Evolutionary conservation across 2,888 invertebrate genomes (phyloP).

Genomic region (Heliconius sara): DNA sequence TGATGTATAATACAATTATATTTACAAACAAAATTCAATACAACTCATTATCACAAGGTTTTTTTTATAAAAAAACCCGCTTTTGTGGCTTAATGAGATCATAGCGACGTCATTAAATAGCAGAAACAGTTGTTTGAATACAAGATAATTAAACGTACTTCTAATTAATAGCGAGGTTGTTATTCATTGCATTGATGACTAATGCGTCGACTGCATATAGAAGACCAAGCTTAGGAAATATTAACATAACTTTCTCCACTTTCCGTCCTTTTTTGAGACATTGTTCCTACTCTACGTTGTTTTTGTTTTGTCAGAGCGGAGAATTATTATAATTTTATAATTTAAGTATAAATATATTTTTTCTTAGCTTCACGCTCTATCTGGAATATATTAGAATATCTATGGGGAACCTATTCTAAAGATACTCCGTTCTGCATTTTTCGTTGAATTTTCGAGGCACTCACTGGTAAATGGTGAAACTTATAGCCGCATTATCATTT

Average conservation of each 20-base stretch:
- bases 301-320: neutral
- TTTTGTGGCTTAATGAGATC: slow-evolving; percentile 44
- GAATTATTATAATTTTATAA: too few species aligned
- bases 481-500: too few species aligned
- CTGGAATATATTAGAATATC: too few species aligned
- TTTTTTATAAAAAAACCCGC: slow-evolving; percentile 2
- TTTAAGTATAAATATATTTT: too few species aligned
- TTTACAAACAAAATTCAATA: slow-evolving; percentile 10
- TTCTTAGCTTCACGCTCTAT: too few species aligned
- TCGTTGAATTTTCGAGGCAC: too few species aligned
- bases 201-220: neutral
- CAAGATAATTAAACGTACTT: slow-evolving; percentile 18
- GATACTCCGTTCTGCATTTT: too few species aligned
- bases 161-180: slow-evolving; percentile 28
- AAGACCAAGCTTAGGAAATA: neutral
- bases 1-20: neutral
- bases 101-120: slow-evolving; percentile 35
- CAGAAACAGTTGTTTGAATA: slow-evolving; percentile 25
- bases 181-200: slow-evolving; percentile 28
- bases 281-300: neutral
- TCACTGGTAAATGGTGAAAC: too few species aligned
- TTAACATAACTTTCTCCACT: neutral
- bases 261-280: neutral
- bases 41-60: neutral
- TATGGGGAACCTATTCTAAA: too few species aligned